A percentile compares a stretch with the other conserved stretches of the same genome.
These are phyloP conservation scores for Taphrorychus bicolor DNA, from an alignment of 2,888 invertebrate genomes.

Conservation along the genomic window DNA sequence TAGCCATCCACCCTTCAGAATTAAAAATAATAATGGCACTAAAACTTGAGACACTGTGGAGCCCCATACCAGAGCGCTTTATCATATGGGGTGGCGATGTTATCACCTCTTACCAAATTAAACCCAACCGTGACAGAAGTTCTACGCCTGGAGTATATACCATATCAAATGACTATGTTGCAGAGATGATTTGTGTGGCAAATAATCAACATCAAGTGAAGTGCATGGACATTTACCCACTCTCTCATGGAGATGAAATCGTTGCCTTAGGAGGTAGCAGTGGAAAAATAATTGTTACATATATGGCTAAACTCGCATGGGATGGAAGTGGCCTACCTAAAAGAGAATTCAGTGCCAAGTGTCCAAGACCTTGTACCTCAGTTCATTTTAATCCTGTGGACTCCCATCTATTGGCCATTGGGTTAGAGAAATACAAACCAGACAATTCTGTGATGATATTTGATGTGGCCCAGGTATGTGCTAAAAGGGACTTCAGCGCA, in stretches of 20 bases:
- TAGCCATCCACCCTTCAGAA: too few species aligned
- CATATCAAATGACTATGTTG: conserved; percentile 73
- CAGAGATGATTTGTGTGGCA: conserved; percentile 75
- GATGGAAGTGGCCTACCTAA: conserved; percentile 75
- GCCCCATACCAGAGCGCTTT: conserved; percentile 83
- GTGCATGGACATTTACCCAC: conserved; percentile 86
- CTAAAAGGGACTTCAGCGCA: conserved; percentile 37
- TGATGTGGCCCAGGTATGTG: conserved; percentile 73
- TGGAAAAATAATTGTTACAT: conserved; percentile 85
- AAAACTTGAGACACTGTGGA: conserved; percentile 86
- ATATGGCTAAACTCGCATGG: conserved; percentile 68
- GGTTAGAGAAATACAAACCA: conserved; percentile 87
- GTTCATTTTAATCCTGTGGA: conserved; percentile 89
- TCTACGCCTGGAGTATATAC: conserved; percentile 66
- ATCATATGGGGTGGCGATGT: conserved; percentile 92
- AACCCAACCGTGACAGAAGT: conserved; percentile 63
- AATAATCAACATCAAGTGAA: conserved; percentile 81
- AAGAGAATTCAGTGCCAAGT: conserved; percentile 80
- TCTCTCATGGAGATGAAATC: conserved; percentile 76
- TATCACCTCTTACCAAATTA: conserved; percentile 84
- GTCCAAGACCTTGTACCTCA: conserved; percentile 84
- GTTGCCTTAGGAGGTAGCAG: conserved; percentile 88
- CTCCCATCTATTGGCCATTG: conserved; percentile 81
- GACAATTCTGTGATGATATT: conserved; percentile 90
- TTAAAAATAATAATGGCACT: conserved; percentile 62